Evolutionary conservation across 2,113 vertebrate genomes (phyloP).

Genomic region (Empidonax traillii): DNA sequence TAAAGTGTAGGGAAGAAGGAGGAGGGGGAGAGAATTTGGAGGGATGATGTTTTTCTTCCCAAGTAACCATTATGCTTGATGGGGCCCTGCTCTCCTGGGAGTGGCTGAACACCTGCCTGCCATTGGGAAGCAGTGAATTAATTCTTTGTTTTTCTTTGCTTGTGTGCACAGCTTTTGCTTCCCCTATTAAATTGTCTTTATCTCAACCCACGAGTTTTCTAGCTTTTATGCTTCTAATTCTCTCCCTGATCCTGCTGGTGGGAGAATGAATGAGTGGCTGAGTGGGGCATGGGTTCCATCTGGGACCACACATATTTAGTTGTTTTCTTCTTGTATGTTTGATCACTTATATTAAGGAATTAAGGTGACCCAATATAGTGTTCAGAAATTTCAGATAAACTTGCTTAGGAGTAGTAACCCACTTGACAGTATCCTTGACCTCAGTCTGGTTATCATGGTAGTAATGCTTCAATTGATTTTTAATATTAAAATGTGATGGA

Average conservation of each 20-base stretch:
- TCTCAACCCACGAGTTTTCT: neutral
- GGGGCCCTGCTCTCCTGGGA: neutral
- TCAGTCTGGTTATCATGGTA: neutral
- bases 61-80: neutral
- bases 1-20: neutral
- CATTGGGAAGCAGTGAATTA: neutral
- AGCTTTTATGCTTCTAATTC: neutral
- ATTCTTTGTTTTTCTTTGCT: neutral
- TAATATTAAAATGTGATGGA: neutral
- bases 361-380: neutral
- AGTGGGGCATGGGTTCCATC: neutral
- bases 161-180: neutral
- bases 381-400: neutral
- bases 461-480: neutral
- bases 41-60: neutral
- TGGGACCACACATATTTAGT: neutral
- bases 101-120: neutral
- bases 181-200: neutral
- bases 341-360: neutral
- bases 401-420: neutral
- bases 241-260: neutral
- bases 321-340: neutral
- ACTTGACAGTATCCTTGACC: neutral
- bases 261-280: neutral
- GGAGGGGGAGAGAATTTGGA: neutral